Conservation (phyloP, 2,113 vertebrate species). For the Dipodomys spectabilis region DNA sequence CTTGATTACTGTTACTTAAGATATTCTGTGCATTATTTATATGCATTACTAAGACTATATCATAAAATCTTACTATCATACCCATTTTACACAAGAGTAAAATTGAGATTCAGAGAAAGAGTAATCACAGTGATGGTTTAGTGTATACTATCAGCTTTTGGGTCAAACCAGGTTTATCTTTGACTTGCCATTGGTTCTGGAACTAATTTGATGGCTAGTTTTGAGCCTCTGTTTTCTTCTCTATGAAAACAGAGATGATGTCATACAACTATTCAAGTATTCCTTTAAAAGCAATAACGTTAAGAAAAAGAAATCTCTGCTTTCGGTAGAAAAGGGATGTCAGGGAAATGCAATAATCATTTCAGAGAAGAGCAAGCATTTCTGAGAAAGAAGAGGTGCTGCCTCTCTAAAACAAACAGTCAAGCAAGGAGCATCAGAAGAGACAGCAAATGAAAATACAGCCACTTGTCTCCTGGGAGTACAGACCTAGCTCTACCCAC, state of each 20-base stretch:
- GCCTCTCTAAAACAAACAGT: conserved; percentile 63
- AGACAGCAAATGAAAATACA: conserved; percentile 60
- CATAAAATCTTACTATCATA: background rate
- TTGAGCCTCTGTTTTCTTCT: background rate
- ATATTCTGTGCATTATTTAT: background rate
- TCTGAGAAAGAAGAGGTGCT: conserved; percentile 15
- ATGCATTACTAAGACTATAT: background rate
- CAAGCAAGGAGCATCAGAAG: conserved; percentile 65
- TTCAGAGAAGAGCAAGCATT: conserved; percentile 59
- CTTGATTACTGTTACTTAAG: conserved; percentile 17
- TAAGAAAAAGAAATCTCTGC: background rate
- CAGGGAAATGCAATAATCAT: conserved; percentile 25
- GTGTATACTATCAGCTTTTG: background rate
- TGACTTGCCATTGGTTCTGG: background rate
- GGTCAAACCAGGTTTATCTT: background rate
- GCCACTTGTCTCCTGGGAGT: conserved; percentile 46
- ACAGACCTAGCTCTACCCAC: conserved; percentile 43
- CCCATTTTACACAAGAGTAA: conserved; percentile 50
- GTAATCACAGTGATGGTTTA: background rate
- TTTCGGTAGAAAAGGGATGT: background rate
- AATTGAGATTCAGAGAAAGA: background rate
- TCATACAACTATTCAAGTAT: background rate
- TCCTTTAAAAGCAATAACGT: conserved; percentile 48
- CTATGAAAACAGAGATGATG: background rate
- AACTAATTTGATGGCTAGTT: background rate